phyloP scores from a whole-genome alignment of 2,797 vertebrate species.

The Myripristis jacobus region DNA sequence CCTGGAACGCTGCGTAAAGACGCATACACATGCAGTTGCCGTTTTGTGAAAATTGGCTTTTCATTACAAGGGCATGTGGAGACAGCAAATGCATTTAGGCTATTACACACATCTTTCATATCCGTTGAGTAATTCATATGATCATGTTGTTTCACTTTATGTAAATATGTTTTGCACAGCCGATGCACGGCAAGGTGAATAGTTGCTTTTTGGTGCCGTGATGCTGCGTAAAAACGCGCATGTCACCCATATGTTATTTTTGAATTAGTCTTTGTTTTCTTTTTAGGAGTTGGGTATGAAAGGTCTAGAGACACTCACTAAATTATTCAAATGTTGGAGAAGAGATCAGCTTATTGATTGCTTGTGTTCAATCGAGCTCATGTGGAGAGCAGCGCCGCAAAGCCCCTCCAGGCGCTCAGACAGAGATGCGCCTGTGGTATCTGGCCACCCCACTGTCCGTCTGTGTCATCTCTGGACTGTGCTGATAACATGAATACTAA shows the following conservation, averaged over 20 bases:
- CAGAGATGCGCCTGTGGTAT: slow-evolving; percentile 1
- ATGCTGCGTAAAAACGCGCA: slow-evolving; percentile 56
- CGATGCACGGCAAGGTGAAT: not conserved
- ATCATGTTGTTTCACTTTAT: not conserved
- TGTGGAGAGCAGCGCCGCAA: slow-evolving; percentile 29
- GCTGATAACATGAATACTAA: slow-evolving; percentile 7
- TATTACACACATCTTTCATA: not conserved
- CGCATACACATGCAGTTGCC: not conserved
- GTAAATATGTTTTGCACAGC: not conserved
- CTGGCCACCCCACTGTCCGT: not conserved
- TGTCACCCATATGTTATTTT: not conserved
- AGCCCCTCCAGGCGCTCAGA: slow-evolving; percentile 30
- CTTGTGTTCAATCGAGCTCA: slow-evolving; percentile 19
- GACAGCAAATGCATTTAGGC: slow-evolving; percentile 4
- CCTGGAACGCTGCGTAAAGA: slow-evolving; percentile 31
- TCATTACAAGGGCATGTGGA: not conserved
- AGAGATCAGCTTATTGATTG: slow-evolving; percentile 1
- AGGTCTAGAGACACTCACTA: not conserved
- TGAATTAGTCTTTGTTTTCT: not conserved
- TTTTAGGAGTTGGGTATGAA: not conserved
- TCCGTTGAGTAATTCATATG: not conserved
- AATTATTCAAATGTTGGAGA: slow-evolving; percentile 6
- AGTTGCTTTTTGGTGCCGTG: not conserved
- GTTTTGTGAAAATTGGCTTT: not conserved
- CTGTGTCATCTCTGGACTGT: not conserved